phyloP scores from a whole-genome alignment of 2,888 invertebrate species.

The Flexamia atlantica region DNA sequence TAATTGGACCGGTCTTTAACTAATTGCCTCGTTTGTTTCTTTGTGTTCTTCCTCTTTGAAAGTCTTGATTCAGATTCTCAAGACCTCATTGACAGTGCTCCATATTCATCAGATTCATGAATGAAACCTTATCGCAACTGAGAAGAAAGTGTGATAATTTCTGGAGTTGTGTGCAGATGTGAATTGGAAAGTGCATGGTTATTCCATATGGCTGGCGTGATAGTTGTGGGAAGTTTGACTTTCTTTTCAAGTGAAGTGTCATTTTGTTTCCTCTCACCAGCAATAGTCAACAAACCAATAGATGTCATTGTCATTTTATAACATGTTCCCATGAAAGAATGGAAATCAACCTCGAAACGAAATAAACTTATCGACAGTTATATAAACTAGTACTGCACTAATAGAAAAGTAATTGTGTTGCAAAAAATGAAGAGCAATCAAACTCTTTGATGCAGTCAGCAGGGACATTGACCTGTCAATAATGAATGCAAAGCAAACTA shows the following conservation, averaged over 20 bases:
- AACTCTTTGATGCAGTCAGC: background rate
- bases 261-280: too few species aligned
- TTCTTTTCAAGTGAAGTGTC: too few species aligned
- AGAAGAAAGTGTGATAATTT: background rate
- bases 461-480: background rate
- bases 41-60: constrained; percentile 34
- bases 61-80: constrained; percentile 19
- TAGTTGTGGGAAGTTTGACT: too few species aligned
- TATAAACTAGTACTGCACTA: background rate
- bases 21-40: constrained; percentile 32
- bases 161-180: background rate
- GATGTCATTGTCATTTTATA: too few species aligned
- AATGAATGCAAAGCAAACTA: background rate
- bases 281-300: too few species aligned
- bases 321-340: too few species aligned
- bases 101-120: constrained; percentile 10
- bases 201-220: too few species aligned
- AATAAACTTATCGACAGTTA: too few species aligned
- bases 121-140: constrained; percentile 3
- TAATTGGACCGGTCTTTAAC: constrained; percentile 14
- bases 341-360: too few species aligned
- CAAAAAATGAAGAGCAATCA: too few species aligned
- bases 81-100: background rate
- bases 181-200: too few species aligned
- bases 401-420: background rate